Conservation (phyloP, 2,888 invertebrate genomes). For the Deroplatys truncata region DNA sequence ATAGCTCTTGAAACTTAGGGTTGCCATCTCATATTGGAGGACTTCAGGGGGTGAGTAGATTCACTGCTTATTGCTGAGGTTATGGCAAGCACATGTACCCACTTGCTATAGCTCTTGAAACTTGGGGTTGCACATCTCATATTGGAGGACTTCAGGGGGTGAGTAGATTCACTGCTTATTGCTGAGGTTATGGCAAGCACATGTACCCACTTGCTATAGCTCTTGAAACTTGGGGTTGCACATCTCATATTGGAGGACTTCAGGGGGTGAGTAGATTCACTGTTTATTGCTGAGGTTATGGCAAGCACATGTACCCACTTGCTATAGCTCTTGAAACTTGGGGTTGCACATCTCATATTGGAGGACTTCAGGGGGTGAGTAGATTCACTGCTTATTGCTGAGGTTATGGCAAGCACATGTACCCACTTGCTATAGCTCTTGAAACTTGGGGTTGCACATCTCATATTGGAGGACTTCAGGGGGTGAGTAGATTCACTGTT, state of each 20-base stretch:
- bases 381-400: too few relatives aligned
- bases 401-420: not conserved
- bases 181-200: too few relatives aligned
- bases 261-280: not conserved
- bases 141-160: too few relatives aligned
- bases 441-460: not conserved
- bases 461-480: not conserved
- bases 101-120: too few relatives aligned
- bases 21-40: too few relatives aligned
- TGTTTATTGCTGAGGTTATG: too few relatives aligned
- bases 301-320: not conserved
- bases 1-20: too few relatives aligned
- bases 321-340: not conserved
- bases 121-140: too few relatives aligned
- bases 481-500: not conserved
- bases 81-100: too few relatives aligned
- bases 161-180: too few relatives aligned
- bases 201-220: not conserved
- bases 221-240: not conserved
- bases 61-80: too few relatives aligned
- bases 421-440: not conserved
- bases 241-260: not conserved
- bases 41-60: too few relatives aligned
- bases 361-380: not conserved
- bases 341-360: not conserved